Evolutionary conservation across 2,113 vertebrate species (phyloP), one percentile per base, ranked within the genome.

Genomic region (Blennius ocellaris): DNA sequence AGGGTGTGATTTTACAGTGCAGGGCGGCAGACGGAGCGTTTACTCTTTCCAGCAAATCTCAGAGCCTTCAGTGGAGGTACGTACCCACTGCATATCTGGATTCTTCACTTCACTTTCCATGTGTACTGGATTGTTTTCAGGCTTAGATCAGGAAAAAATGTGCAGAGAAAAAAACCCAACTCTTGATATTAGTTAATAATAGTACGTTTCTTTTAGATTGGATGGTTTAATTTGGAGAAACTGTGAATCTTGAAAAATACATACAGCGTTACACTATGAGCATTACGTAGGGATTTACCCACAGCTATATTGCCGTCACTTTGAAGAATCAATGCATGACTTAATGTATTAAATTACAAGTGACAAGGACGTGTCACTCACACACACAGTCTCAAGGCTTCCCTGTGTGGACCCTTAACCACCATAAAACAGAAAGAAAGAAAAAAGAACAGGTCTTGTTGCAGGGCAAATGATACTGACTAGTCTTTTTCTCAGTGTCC

Each of bases 21-120:
- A 6, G 41, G 21, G 68, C 67, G 53, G 54, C 1, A 79, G 44
- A 75, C 83, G 63, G 74, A 72, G 48, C 69, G 41, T 65, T 76
- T 52, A 21, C 6, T 5, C 7, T 14, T 5, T 66, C 43, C 14
- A 11, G 11, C 12, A 1, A 78, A 30, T 43, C 14, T 6, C 48
- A 52, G 49, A 50, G 6, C 5, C 41, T 14, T 76, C 75, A 65
- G 68, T 70, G 8, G 12, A 87, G 89, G 91, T 91, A 90, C 0
- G 91, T 78, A 69, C 51, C n/a, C 11, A 1, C 0, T 55, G 11
- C 59, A 2, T 60, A 36, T 67, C 1, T 8, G 0, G 55, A 45
- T 40, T 5, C 14, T 54, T 57, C 7, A 15, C 8, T 14, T 15
- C 38, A 1, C 55, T 11, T 21, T n/a, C 51, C 64, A 11, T 63